Evolutionary conservation across 2,797 vertebrate species (phyloP), one percentile per base, ranked within the genome.

Genomic region (Danio tinwini): DNA sequence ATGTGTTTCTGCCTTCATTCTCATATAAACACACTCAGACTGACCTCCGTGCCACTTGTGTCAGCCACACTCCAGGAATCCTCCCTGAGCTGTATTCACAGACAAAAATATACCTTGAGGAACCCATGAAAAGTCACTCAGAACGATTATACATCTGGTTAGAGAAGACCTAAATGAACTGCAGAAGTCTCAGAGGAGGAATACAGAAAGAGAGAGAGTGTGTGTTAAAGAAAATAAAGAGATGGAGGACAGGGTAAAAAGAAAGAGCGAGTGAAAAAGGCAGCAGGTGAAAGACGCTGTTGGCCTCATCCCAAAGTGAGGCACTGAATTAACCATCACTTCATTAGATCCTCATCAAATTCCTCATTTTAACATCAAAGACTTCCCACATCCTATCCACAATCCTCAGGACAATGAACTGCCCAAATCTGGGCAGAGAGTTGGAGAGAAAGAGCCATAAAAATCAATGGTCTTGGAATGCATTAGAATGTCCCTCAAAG

Each of bases 101-200:
- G 37, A 45, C 29, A 67, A 42, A 73, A 77, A 65, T 76, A 69
- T 0, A 13, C 67, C 52, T 81, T 65, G 72, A 78, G 69, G 82
- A 85, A 84, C 81, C 74, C 81, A 85, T 84, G 80, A 88, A 90
- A 58, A 87, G 76, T 63, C 16, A 45, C 19, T 39, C 80, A 82
- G 84, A 88, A 65, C 0, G n/a, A 86, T 87, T 88, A 58, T 75
- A 56, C 85, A 89, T 89, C 81, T 87, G 84, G 82, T 81, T 64
- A 61, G 68, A 86, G 78, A 82, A 13, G 83, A 85, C 65, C 64
- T 69, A 81, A 87, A 88, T 80, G 84, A 89, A 89, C 82, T 75
- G 81, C 88, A 85, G 86, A 86, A 87, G 82, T 87, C 82, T 44
- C 85, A 71, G 68, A 86, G 21, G n/a, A 64, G 76, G 86, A 89